A percentile compares a stretch with the other conserved stretches of the same genome.
phyloP scores from a whole-genome alignment of 2,888 invertebrate species.

The Eilema depressum region DNA sequence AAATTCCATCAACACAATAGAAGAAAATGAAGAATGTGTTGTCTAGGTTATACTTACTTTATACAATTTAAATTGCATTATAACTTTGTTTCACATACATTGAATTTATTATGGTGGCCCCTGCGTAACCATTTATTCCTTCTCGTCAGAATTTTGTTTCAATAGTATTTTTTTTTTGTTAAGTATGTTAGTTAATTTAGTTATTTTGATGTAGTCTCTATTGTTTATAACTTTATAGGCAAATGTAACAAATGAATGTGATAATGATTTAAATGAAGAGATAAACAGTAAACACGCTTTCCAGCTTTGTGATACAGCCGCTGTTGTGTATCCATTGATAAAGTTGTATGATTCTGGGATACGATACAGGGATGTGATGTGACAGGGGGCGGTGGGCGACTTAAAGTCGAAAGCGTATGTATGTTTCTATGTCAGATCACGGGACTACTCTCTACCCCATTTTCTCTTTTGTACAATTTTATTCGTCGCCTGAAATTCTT shows the following conservation, averaged over 20 bases:
- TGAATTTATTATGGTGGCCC: background rate
- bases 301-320: background rate
- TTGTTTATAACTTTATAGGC: background rate
- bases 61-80: too few species aligned
- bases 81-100: background rate
- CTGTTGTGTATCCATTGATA: constrained; percentile 17
- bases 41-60: too few species aligned
- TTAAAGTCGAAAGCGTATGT: constrained; percentile 16
- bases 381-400: constrained; percentile 17
- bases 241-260: background rate
- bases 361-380: background rate
- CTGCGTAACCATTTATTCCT: background rate
- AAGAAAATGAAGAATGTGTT: too few species aligned
- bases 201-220: background rate
- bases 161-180: background rate
- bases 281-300: background rate
- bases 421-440: constrained; percentile 18
- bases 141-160: background rate
- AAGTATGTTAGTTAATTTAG: background rate
- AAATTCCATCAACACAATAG: too few species aligned
- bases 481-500: background rate
- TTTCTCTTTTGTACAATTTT: constrained; percentile 12
- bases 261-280: background rate
- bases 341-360: constrained; percentile 9
- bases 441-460: constrained; percentile 14